Evolutionary conservation across 2,888 invertebrate genomes (phyloP).

Genomic region (Theretra japonica): DNA sequence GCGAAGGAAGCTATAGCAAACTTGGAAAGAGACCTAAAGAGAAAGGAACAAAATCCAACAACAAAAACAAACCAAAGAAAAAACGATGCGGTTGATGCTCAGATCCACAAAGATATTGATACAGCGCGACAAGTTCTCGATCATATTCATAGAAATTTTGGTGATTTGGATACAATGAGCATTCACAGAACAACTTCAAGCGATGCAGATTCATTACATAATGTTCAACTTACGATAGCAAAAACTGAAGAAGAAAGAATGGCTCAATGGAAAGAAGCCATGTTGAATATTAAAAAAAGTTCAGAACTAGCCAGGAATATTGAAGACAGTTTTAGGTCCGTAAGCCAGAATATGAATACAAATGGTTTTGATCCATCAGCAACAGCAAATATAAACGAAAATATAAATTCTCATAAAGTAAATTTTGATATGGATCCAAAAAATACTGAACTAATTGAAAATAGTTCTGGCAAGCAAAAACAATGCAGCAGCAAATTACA

Average conservation of each 20-base stretch:
- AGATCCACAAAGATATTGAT: constrained; percentile 69
- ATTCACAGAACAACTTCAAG: constrained; percentile 50
- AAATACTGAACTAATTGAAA: neutral
- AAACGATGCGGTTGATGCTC: constrained; percentile 52
- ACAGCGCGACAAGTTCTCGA: constrained; percentile 65
- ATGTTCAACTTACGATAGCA: constrained; percentile 46
- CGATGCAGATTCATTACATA: constrained; percentile 49
- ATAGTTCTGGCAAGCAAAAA: neutral
- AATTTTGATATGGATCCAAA: neutral
- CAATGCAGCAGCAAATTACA: constrained; percentile 25
- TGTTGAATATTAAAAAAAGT: constrained; percentile 63
- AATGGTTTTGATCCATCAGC: constrained; percentile 2
- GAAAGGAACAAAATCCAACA: constrained; percentile 55
- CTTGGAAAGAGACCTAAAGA: constrained; percentile 63
- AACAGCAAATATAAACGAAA: neutral
- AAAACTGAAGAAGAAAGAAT: constrained; percentile 63
- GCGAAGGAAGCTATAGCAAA: constrained; percentile 64
- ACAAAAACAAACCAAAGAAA: constrained; percentile 46
- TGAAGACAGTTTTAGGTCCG: constrained; percentile 64
- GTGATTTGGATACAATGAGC: constrained; percentile 59
- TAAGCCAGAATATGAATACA: neutral
- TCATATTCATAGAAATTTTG: constrained; percentile 65
- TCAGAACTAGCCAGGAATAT: constrained; percentile 67
- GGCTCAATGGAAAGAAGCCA: constrained; percentile 71
- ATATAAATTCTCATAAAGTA: neutral